phyloP scores from a whole-genome alignment of 2,888 invertebrate genomes.

The Conchocele bisecta region DNA sequence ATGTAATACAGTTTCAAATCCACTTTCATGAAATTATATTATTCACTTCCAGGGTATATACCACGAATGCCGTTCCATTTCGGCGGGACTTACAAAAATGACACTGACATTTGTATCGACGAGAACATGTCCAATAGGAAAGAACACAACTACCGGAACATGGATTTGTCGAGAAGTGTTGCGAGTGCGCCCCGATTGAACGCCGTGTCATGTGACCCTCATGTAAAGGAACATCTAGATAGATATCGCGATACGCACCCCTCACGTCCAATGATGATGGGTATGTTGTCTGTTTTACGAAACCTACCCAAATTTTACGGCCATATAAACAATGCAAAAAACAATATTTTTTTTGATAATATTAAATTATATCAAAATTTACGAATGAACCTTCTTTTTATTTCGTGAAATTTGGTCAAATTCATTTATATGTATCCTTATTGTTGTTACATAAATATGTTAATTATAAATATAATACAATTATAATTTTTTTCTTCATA shows the following conservation, averaged over 20 bases:
- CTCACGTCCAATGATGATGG: slow-evolving; percentile 65
- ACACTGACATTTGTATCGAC: slow-evolving; percentile 81
- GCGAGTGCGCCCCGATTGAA: slow-evolving; percentile 74
- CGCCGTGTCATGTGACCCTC: slow-evolving; percentile 77
- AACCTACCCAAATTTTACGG: no score
- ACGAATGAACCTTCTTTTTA: no score
- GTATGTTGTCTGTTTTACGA: slow-evolving; percentile 56
- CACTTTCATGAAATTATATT: background rate
- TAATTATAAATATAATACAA: no score
- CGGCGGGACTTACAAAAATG: slow-evolving; percentile 81
- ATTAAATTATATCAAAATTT: no score
- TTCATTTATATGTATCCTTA: no score
- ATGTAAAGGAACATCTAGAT: slow-evolving; percentile 78
- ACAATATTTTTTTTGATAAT: no score
- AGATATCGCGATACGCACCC: slow-evolving; percentile 79
- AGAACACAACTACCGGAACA: slow-evolving; percentile 67
- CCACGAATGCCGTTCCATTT: slow-evolving; percentile 81
- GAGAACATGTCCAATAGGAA: slow-evolving; percentile 75
- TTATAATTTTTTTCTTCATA: no score
- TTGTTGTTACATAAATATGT: no score
- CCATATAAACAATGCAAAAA: no score
- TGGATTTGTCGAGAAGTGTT: slow-evolving; percentile 70
- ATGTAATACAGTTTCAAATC: no score
- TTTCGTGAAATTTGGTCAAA: no score
- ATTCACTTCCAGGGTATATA: slow-evolving; percentile 77